phyloP scores from a whole-genome alignment of 2,888 invertebrate species.

The Drosophila lutescens region DNA sequence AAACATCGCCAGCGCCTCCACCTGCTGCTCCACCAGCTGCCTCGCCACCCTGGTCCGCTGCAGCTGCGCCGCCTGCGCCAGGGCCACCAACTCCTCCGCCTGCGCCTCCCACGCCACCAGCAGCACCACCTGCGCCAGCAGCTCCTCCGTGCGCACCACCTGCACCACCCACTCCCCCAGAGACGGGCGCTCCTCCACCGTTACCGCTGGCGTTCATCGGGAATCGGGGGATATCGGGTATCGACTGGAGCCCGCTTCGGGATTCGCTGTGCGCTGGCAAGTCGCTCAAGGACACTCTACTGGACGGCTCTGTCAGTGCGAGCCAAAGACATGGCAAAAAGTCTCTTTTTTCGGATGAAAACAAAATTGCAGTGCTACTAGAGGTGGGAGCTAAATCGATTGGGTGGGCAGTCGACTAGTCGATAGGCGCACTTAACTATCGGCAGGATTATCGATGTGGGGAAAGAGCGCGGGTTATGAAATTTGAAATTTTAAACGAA shows the following conservation, averaged over 20 bases:
- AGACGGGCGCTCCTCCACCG: slow-evolving; percentile 52
- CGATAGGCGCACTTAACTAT: no score
- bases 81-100: slow-evolving; percentile 3
- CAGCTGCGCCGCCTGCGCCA: slow-evolving; percentile 15
- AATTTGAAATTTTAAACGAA: no score
- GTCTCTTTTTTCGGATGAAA: background rate
- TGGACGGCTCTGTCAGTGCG: slow-evolving; percentile 1
- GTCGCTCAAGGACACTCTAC: slow-evolving; percentile 6
- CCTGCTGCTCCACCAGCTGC: slow-evolving; percentile 23
- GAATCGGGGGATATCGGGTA: slow-evolving; percentile 3
- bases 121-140: slow-evolving; percentile 9
- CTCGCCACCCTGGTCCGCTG: slow-evolving; percentile 27
- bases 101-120: slow-evolving; percentile 14
- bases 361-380: background rate
- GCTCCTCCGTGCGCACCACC: slow-evolving; percentile 21
- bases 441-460: no score
- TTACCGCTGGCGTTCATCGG: slow-evolving; percentile 61
- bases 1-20: slow-evolving; percentile 18
- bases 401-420: no score
- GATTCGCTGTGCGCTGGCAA: background rate
- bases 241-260: background rate
- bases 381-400: background rate
- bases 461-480: no score
- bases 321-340: slow-evolving; percentile 14
- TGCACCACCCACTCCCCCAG: slow-evolving; percentile 13